Evolutionary conservation across 2,113 vertebrate species (phyloP).

Genomic region (Psilopogon haemacephalus): DNA sequence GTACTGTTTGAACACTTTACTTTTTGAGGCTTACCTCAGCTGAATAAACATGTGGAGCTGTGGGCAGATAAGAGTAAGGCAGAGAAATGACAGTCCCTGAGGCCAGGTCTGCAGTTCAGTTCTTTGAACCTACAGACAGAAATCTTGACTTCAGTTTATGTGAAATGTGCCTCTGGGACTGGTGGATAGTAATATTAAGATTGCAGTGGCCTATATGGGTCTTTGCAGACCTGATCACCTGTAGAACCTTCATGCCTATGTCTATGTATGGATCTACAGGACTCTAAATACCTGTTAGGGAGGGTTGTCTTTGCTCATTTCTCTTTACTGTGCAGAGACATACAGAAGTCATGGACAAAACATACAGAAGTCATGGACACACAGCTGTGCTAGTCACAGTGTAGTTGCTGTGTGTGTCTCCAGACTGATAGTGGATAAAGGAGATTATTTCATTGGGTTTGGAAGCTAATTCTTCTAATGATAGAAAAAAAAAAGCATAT

Average conservation of each 20-base stretch:
- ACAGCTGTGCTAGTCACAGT: not conserved
- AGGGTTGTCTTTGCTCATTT: not conserved
- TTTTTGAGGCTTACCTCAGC: not conserved
- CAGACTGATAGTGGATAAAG: not conserved
- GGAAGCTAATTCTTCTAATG: not conserved
- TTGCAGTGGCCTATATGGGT: not conserved
- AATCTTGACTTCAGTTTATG: not conserved
- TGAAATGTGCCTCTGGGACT: not conserved
- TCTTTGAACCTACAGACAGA: not conserved
- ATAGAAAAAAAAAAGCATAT: not conserved
- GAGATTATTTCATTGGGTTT: not conserved
- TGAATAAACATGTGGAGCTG: not conserved
- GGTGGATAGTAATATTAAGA: not conserved
- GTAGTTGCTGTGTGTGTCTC: not conserved
- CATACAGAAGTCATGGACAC: not conserved
- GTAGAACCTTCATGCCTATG: not conserved
- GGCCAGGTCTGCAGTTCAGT: not conserved
- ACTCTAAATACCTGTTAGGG: not conserved
- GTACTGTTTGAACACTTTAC: not conserved
- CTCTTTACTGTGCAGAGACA: not conserved
- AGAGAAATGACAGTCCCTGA: not conserved
- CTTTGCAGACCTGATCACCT: not conserved
- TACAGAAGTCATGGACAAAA: not conserved
- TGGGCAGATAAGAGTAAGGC: not conserved
- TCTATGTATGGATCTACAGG: fast-evolving